Conservation (phyloP, 1,140 invertebrate species). For the Temnothorax curvispinosus region DNA sequence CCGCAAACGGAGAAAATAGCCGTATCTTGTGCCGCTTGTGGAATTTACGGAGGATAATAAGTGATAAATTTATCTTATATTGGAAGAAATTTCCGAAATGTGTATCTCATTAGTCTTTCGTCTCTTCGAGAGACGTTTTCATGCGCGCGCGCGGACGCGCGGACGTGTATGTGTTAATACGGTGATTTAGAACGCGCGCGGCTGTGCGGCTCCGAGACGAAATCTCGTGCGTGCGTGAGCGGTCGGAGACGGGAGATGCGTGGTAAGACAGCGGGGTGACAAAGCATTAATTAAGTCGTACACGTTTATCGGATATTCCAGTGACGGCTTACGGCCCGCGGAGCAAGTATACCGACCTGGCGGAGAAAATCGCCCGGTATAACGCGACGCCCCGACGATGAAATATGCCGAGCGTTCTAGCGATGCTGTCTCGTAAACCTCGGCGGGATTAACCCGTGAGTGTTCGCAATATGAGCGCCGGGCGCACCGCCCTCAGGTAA, state of each 20-base stretch:
- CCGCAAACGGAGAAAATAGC: background rate
- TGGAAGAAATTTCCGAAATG: slow-evolving; percentile 4
- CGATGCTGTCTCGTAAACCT: slow-evolving; percentile 69
- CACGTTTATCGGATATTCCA: slow-evolving; percentile 75
- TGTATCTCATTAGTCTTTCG: slow-evolving; percentile 26
- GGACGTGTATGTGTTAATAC: slow-evolving; percentile 69
- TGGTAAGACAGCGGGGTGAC: slow-evolving; percentile 74
- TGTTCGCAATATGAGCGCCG: slow-evolving; percentile 26
- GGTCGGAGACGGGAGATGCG: slow-evolving; percentile 58
- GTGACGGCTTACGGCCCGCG: slow-evolving; percentile 62
- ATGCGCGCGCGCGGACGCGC: slow-evolving; percentile 48
- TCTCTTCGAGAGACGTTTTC: slow-evolving; percentile 44
- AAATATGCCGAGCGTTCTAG: slow-evolving; percentile 67
- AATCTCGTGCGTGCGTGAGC: slow-evolving; percentile 63
- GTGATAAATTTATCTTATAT: slow-evolving; percentile 20
- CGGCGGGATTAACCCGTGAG: slow-evolving; percentile 67
- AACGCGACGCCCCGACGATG: slow-evolving; percentile 69
- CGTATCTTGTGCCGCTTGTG: background rate
- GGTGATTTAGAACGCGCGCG: slow-evolving; percentile 68
- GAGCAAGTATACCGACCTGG: slow-evolving; percentile 28
- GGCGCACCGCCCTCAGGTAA: slow-evolving; percentile 34
- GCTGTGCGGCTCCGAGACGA: slow-evolving; percentile 50
- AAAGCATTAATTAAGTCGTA: slow-evolving; percentile 77
- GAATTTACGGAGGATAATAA: background rate
- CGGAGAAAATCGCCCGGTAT: slow-evolving; percentile 68